Percentiles rank a stretch among this genome's conserved stretches.
Evolutionary conservation across 1,140 invertebrate species (phyloP).

Genomic region (Copidosoma floridanum): DNA sequence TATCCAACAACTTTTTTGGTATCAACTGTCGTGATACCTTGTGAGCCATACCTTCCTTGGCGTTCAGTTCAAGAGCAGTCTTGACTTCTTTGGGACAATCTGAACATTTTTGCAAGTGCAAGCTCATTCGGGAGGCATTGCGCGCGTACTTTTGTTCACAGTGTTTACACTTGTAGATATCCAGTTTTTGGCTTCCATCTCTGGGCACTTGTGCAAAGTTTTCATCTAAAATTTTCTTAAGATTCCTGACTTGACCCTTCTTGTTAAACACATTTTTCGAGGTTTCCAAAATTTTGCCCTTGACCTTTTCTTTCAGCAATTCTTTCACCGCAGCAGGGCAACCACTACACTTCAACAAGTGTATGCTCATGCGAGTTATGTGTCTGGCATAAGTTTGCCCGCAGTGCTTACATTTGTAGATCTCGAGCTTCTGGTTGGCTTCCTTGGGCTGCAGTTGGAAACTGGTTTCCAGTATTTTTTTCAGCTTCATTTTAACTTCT

Average conservation of each 20-base stretch:
- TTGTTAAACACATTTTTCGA: conserved; percentile 24
- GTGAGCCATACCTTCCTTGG: conserved; percentile 16
- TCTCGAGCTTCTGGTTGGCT: conserved; percentile 25
- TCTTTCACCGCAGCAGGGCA: conserved; percentile 19
- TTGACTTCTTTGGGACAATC: conserved; percentile 24
- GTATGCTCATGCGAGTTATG: conserved; percentile 27
- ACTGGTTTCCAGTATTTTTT: conserved; percentile 24
- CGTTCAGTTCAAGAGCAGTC: conserved; percentile 19
- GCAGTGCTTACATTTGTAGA: conserved; percentile 27
- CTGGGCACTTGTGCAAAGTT: conserved; percentile 19
- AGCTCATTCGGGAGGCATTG: conserved; percentile 25
- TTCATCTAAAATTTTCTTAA: conserved; percentile 25
- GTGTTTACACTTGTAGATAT: conserved; percentile 26
- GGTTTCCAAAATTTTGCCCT: conserved; percentile 18
- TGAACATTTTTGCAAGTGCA: conserved; percentile 22
- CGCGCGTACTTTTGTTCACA: conserved; percentile 27
- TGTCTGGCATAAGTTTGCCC: conserved; percentile 22
- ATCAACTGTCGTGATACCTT: conserved; percentile 21
- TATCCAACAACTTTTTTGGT: conserved; percentile 25
- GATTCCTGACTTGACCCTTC: conserved; percentile 24
- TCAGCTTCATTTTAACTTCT: conserved; percentile 22
- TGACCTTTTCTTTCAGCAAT: conserved; percentile 24
- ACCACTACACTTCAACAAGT: conserved; percentile 22
- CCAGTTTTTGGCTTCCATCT: conserved; percentile 22
- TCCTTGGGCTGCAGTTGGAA: conserved; percentile 22